A percentile compares a stretch with the other conserved stretches of the same genome.
These are phyloP conservation scores for Caenorhabditis briggsae DNA, from an alignment of 1,140 invertebrate species.

Conservation along the genomic window DNA sequence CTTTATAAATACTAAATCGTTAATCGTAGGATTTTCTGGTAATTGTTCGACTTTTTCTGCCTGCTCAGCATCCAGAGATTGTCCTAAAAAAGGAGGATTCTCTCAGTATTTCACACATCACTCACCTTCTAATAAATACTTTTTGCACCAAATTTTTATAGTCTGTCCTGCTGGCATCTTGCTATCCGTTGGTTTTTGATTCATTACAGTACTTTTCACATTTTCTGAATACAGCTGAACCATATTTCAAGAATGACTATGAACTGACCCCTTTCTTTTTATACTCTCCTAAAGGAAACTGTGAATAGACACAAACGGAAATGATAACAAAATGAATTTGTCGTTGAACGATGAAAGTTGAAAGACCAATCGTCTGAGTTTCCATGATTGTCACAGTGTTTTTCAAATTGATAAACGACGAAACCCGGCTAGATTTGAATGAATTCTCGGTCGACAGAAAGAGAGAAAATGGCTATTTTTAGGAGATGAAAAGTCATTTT, in stretches of 20 bases:
- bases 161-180: neutral
- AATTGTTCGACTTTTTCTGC: conserved; percentile 58
- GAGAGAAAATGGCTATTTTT: neutral
- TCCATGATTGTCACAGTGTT: neutral
- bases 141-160: conserved; percentile 18
- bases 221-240: conserved; percentile 6
- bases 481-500: neutral
- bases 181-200: neutral
- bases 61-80: conserved; percentile 65
- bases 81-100: conserved; percentile 49
- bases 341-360: conserved; percentile 29
- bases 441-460: neutral
- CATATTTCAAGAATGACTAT: neutral
- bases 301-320: conserved; percentile 19
- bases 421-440: neutral
- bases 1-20: conserved; percentile 68
- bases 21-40: conserved; percentile 64
- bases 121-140: conserved; percentile 51
- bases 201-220: neutral
- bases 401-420: neutral
- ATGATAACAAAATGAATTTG: conserved; percentile 1
- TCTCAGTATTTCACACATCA: neutral
- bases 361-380: conserved; percentile 15
- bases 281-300: neutral
- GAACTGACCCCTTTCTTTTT: neutral